Evolutionary conservation across 2,888 invertebrate species (phyloP), one percentile per base, ranked within the genome.

Genomic region (Crossocerus cetratus): DNA sequence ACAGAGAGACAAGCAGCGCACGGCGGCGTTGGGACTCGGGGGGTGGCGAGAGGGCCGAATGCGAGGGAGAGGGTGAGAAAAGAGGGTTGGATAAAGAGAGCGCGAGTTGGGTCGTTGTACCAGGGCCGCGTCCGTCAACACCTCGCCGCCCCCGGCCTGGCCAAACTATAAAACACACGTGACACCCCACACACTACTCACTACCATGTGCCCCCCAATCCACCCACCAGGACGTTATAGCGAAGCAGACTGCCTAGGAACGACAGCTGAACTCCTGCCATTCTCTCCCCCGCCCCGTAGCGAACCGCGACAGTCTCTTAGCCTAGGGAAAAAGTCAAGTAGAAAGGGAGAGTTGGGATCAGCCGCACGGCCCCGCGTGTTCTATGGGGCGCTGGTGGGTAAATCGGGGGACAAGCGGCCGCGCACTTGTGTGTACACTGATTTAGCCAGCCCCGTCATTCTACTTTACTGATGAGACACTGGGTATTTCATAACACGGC

Each of bases 151-250:
- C 83, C 82, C 79, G 79, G 80, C 80, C 82, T 78, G 81, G 83
- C 83, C 83, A 87, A 88, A 89, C 88, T 88, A 88, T 88, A 89
- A 89, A 89, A 89, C 84, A 88, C 89, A 86, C 88, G 86, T 86
- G 86, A 87, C 88, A 86, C 83, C 80, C 83, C 82, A 82, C 83
- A 78, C 81, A 78, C 84, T 72, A 79, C 67, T 62, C 57, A 58
- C 76, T 72, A 72, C 71, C 65, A 57, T 32, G 32, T 32, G 32
- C 32, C 32, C 81, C 59, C 78, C 77, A 77, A 74, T 75, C 78
- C 74, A 81, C 76, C 79, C 80, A 77, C 80, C 75, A 74, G 78
- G 80, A 74, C 80, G 78, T 80, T 83, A 75, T 80, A 83, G 76
- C 79, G 65, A 74, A 68, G 62, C 69, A 66, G 77, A 72, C 80